These are phyloP conservation scores for Muschampia plurimacula DNA, from an alignment of 2,888 invertebrate species.

Conservation along the genomic window DNA sequence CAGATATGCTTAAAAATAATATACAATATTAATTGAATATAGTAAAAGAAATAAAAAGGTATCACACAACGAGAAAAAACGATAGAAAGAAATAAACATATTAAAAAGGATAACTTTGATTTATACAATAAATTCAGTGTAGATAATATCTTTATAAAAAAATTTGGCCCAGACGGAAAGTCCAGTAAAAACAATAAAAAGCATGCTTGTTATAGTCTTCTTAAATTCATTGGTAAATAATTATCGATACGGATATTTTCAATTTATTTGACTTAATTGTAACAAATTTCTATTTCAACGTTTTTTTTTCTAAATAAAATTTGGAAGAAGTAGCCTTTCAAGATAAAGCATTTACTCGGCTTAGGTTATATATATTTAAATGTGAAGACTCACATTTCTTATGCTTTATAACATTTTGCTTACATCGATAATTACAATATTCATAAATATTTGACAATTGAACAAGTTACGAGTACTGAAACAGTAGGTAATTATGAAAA, in stretches of 20 bases:
- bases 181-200: background rate
- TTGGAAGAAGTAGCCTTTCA: background rate
- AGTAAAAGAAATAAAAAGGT: too few species aligned
- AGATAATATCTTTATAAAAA: background rate
- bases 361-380: background rate
- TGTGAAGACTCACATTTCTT: background rate
- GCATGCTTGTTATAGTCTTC: background rate
- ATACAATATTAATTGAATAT: too few species aligned
- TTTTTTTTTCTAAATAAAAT: too few species aligned
- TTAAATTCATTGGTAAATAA: too few species aligned
- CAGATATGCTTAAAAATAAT: too few species aligned
- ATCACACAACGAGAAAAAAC: background rate
- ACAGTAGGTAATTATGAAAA: background rate
- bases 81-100: background rate
- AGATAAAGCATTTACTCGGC: background rate
- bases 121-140: too few species aligned
- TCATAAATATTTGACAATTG: constrained; percentile 4
- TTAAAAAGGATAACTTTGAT: background rate
- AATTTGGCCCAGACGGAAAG: background rate
- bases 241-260: too few species aligned
- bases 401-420: constrained; percentile 15
- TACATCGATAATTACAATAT: constrained; percentile 16
- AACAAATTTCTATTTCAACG: too few species aligned
- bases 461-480: constrained; percentile 7
- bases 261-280: too few species aligned